Base-by-base conservation (phyloP, 2,113 vertebrate species). In the Nothoprocta perdicaria region DNA sequence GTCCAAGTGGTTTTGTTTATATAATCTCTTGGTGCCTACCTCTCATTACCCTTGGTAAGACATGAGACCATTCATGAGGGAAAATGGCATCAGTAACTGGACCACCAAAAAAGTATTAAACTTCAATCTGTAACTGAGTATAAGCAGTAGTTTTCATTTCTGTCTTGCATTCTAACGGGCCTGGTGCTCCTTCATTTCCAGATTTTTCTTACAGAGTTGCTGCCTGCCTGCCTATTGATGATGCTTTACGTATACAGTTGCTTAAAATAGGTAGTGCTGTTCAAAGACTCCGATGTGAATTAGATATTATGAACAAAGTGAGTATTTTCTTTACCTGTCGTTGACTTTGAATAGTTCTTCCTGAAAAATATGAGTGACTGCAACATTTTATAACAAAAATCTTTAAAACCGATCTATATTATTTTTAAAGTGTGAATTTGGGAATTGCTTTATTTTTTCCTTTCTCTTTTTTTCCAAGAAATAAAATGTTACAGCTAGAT, bases 201-300 rank as follows among this genome's bases (percentile, higher is more conserved):
- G 99, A 99, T 96, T 99, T 99, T 96, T 99, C 99, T 46, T 99
- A 99, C 97, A 98, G 99, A 96, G 99, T 99, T 53, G 99, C 99
- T 10, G 99, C 99, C 38, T 99, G 99, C 95, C 97, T 99, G 90
- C 99, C 99, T 27, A 99, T 99, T 55, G 99, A 99, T 26, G 98
- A 99, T 57, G 98, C 96, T 10, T 96, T 99, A 29, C 97, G 99
- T 84, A 98, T 99, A 60, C 99, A 99, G 95, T 96, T 99, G 82
- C 98, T 99, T 50, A 98, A 99, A 95, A 99, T 99, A 21, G 98
- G 99, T 38, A 99, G 99, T 27, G 99, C 99, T 71, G 98, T 99
- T 81, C 99, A 99, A 95, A 97, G 99, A 68, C 98, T 99, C 5
- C 99, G 99, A 62, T 99, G 99, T 90, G 99, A 99, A 86, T 81